Evolutionary conservation across 2,888 invertebrate species (phyloP).

Genomic region (Melanostoma mellinum): DNA sequence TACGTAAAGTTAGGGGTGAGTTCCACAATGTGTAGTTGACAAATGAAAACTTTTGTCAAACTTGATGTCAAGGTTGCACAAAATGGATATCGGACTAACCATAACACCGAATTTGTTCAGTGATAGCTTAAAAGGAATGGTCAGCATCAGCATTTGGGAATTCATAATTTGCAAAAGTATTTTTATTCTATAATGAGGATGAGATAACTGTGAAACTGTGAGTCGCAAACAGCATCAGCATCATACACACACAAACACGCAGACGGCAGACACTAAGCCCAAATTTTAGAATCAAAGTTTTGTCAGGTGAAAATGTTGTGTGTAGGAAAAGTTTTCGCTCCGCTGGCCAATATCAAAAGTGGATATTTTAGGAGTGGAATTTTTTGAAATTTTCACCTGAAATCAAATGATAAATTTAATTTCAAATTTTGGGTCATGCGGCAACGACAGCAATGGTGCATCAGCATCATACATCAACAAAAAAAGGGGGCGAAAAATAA

Average conservation of each 20-base stretch:
- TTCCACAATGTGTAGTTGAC: conserved; percentile 5
- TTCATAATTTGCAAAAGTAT: conserved; percentile 51
- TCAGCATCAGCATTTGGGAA: conserved; percentile 30
- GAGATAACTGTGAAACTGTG: conserved; percentile 2
- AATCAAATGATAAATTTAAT: conserved; percentile 58
- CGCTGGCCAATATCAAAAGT: conserved; percentile 31
- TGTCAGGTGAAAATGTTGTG: conserved; percentile 52
- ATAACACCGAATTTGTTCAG: background rate
- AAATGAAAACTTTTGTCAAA: conserved; percentile 58
- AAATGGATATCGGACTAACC: conserved; percentile 40
- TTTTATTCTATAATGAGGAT: conserved; percentile 25
- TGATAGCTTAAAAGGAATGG: conserved; percentile 15
- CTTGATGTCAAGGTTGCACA: conserved; percentile 56
- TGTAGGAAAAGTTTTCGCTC: conserved; percentile 25
- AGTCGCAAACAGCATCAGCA: background rate
- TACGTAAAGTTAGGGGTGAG: no score
- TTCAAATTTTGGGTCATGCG: conserved; percentile 39
- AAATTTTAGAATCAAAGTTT: conserved; percentile 29
- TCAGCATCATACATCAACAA: background rate
- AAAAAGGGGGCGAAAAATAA: background rate
- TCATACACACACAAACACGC: background rate
- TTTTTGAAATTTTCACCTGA: conserved; percentile 25
- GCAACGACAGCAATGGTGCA: conserved; percentile 11
- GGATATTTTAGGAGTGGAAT: conserved; percentile 45
- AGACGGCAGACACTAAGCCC: background rate